Percentiles rank a stretch among this genome's conserved stretches.
Evolutionary conservation across 2,113 vertebrate species (phyloP).

Genomic region (Micromys minutus): DNA sequence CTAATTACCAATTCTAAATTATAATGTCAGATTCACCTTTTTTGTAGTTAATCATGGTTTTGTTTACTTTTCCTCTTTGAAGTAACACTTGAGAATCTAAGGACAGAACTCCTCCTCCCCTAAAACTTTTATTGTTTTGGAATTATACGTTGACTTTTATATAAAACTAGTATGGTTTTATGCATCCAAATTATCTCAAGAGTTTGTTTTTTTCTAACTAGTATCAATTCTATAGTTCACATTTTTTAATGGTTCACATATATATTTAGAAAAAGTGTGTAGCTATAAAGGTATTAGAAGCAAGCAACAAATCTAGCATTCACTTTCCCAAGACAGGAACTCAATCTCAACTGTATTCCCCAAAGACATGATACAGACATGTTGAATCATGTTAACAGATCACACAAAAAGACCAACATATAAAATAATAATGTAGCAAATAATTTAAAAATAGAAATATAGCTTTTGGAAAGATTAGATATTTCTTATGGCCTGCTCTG

Average conservation of each 20-base stretch:
- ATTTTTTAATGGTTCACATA: conserved; percentile 35
- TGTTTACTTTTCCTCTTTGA: conserved; percentile 53
- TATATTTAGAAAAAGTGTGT: neutral
- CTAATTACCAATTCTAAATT: conserved; percentile 33
- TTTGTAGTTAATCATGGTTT: conserved; percentile 23
- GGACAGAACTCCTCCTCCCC: fast-evolving
- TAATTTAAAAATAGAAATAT: conserved; percentile 41
- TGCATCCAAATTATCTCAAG: neutral
- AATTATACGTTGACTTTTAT: conserved; percentile 11
- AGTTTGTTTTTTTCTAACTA: conserved; percentile 26
- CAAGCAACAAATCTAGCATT: neutral
- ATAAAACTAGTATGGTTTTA: conserved; percentile 6
- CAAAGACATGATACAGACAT: neutral
- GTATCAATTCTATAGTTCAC: neutral
- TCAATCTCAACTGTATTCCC: conserved; percentile 1
- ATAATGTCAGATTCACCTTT: conserved; percentile 17
- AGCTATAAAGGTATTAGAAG: neutral
- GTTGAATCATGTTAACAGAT: conserved; percentile 26
- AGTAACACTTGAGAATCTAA: neutral
- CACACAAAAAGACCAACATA: neutral
- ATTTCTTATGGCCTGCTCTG: conserved; percentile 2
- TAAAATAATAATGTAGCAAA: conserved; percentile 32
- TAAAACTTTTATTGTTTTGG: conserved; percentile 33
- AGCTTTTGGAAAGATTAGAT: neutral
- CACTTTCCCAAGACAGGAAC: conserved; percentile 36